Conservation (phyloP, 2,113 vertebrate species). For the Mesoclemmys tuberculata region DNA sequence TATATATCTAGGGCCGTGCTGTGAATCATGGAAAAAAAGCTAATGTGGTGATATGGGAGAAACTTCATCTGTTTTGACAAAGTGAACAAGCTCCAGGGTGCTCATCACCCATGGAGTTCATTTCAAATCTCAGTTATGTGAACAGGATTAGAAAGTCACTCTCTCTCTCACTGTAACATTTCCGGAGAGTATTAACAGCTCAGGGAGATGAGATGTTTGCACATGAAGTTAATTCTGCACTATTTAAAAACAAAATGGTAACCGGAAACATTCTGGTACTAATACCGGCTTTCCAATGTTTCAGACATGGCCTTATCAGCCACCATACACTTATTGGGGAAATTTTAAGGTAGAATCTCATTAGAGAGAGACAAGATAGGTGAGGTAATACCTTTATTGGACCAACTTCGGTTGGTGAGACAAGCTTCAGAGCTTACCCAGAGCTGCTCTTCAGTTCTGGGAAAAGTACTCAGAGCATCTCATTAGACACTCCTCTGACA, state of each 20-base stretch:
- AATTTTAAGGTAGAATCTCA: neutral
- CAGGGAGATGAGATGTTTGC: neutral
- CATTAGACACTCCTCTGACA: neutral
- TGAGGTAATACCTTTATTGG: neutral
- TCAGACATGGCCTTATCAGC: neutral
- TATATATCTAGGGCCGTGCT: neutral
- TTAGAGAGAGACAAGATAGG: neutral
- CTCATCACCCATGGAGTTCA: neutral
- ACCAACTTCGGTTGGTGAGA: neutral
- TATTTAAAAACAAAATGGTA: conserved; percentile 15
- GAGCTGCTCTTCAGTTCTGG: neutral
- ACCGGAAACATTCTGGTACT: neutral
- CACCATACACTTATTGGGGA: neutral
- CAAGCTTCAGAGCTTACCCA: neutral
- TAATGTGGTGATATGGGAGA: neutral
- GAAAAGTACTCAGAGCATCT: neutral
- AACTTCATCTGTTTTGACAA: neutral
- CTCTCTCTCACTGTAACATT: neutral
- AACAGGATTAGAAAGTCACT: conserved; percentile 38
- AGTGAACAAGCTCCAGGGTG: neutral
- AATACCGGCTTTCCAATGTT: neutral
- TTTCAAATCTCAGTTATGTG: neutral
- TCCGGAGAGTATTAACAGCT: conserved; percentile 3
- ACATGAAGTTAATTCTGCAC: neutral
- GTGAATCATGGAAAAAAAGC: neutral